Percentiles rank a stretch among this genome's conserved stretches.
Evolutionary conservation across 64 coral and sea anemone species (phyloP).

Genomic region (Actinia equina): DNA sequence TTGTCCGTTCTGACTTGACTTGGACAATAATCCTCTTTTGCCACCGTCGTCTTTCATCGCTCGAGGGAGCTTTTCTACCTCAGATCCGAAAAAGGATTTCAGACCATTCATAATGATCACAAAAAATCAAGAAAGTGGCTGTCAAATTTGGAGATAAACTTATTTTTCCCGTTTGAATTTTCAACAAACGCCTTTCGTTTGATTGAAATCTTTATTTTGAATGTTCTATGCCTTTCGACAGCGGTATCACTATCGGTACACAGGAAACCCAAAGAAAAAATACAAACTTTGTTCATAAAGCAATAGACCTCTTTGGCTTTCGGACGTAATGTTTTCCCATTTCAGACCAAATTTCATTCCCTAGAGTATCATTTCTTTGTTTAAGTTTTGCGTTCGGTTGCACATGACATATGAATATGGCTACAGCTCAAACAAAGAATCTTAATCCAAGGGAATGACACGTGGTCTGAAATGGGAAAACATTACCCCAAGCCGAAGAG

Average conservation of each 20-base stretch:
- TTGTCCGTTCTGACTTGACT: background rate
- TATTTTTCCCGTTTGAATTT: too few relatives aligned
- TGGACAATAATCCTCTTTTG: background rate
- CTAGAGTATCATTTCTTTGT: too few relatives aligned
- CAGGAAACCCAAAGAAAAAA: background rate
- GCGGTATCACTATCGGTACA: background rate
- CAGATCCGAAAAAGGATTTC: background rate
- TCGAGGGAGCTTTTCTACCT: background rate
- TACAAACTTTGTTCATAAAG: background rate
- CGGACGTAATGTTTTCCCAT: too few relatives aligned
- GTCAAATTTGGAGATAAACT: background rate
- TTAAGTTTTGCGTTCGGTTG: too few relatives aligned
- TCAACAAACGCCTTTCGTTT: too few relatives aligned
- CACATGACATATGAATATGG: too few relatives aligned
- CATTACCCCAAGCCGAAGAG: too few relatives aligned
- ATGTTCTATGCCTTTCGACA: background rate
- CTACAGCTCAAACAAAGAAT: too few relatives aligned
- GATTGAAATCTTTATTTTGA: background rate
- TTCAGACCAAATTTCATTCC: too few relatives aligned
- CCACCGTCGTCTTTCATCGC: background rate
- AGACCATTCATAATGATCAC: background rate
- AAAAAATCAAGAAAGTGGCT: background rate
- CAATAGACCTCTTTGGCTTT: too few relatives aligned
- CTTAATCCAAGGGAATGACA: too few relatives aligned
- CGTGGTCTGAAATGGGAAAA: too few relatives aligned